A percentile compares a stretch with the other conserved stretches of the same genome.
phyloP scores from a whole-genome alignment of 1,140 invertebrate genomes.

The Trissolcus basalis region DNA sequence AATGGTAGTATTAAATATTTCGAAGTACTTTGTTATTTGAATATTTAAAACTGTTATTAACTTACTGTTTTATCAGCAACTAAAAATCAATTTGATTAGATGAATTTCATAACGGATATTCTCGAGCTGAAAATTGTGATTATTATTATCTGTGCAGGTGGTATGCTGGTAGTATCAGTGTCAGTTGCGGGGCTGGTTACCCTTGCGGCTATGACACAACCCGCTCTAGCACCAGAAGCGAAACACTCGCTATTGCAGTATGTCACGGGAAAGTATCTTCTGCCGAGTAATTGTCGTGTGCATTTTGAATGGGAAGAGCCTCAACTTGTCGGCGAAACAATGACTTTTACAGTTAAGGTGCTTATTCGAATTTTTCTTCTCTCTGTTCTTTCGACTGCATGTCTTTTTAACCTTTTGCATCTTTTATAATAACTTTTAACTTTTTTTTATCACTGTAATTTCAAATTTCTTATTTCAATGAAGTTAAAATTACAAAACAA shows the following conservation, averaged over 20 bases:
- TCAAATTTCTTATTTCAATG: too few species aligned
- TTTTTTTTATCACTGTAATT: too few species aligned
- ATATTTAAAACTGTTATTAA: too few species aligned
- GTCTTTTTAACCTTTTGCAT: too few species aligned
- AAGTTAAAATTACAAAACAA: too few species aligned
- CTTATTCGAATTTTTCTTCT: background rate
- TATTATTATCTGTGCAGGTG: slow-evolving; percentile 76
- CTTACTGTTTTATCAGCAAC: too few species aligned
- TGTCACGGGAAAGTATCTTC: slow-evolving; percentile 92
- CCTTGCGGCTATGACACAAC: slow-evolving; percentile 90
- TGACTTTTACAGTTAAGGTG: slow-evolving; percentile 90
- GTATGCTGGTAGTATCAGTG: slow-evolving; percentile 90
- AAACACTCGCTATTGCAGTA: slow-evolving; percentile 92
- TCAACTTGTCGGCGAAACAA: slow-evolving; percentile 89
- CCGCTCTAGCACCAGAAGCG: slow-evolving; percentile 88
- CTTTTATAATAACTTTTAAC: too few species aligned
- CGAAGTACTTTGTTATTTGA: too few species aligned
- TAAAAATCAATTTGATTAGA: slow-evolving; percentile 5
- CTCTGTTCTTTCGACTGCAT: background rate
- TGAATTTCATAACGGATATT: too few species aligned
- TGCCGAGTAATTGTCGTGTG: slow-evolving; percentile 90
- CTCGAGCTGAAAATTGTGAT: too few species aligned
- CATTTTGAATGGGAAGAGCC: slow-evolving; percentile 92
- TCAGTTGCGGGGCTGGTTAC: slow-evolving; percentile 90
- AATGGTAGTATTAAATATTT: too few species aligned